Percentiles rank a stretch among this genome's conserved stretches.
phyloP scores from a whole-genome alignment of 2,888 invertebrate genomes.

The Phortica okadai region DNA sequence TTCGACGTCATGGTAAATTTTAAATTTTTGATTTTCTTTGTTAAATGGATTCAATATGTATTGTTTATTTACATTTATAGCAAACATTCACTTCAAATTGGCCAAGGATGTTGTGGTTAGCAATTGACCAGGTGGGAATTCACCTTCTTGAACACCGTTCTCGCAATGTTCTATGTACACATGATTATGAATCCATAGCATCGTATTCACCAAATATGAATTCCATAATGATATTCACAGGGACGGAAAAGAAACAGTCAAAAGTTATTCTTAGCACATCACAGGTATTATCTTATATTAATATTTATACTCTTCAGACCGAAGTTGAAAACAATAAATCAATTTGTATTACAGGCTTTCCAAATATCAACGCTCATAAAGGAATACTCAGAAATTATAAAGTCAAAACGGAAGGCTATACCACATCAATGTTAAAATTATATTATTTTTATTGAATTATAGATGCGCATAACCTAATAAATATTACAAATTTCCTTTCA shows the following conservation, averaged over 20 bases:
- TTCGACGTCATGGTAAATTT: slow-evolving; percentile 92
- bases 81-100: slow-evolving; percentile 98
- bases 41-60: slow-evolving; percentile 18
- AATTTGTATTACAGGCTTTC: slow-evolving; percentile 82
- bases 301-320: no score
- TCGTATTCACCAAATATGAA: slow-evolving; percentile 95
- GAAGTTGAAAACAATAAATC: neutral
- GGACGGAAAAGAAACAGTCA: slow-evolving; percentile 92
- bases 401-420: slow-evolving; percentile 54
- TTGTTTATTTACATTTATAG: slow-evolving; percentile 75
- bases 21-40: neutral
- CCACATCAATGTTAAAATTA: no score
- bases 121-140: slow-evolving; percentile 93
- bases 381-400: slow-evolving; percentile 87
- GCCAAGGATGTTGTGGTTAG: slow-evolving; percentile 94
- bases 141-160: slow-evolving; percentile 93
- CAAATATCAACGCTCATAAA: slow-evolving; percentile 94
- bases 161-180: slow-evolving; percentile 91
- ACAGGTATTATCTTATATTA: slow-evolving; percentile 79
- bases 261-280: slow-evolving; percentile 95
- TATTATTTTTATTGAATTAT: no score
- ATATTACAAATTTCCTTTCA: no score
- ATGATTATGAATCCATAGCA: slow-evolving; percentile 91
- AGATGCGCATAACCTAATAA: no score
- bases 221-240: slow-evolving; percentile 94